Conservation (phyloP, 2,113 vertebrate genomes). For the Benthochromis sp. region DNA sequence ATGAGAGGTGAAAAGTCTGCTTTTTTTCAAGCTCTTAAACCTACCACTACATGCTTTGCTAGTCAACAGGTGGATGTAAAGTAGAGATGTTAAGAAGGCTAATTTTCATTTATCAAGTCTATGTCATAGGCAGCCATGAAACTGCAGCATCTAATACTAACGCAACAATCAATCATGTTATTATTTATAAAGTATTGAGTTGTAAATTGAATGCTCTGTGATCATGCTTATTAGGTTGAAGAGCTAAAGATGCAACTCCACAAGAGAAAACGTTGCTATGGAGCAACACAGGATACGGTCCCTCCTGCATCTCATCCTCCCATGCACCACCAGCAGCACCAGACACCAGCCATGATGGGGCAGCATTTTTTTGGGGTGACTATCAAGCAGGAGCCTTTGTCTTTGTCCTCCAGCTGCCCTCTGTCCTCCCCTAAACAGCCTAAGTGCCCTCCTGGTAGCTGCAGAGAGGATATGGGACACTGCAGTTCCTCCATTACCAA, state of each 20-base stretch:
- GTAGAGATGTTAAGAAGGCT: background rate
- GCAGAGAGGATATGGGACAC: constrained; percentile 70
- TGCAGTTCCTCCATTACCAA: constrained; percentile 63
- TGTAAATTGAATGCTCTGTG: background rate
- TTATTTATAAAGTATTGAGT: background rate
- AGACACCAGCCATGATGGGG: constrained; percentile 52
- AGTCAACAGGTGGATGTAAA: background rate
- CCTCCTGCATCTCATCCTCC: constrained; percentile 38
- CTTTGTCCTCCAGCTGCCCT: constrained; percentile 80
- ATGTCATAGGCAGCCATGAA: background rate
- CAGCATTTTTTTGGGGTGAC: constrained; percentile 79
- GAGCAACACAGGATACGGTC: constrained; percentile 56
- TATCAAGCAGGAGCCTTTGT: constrained; percentile 85
- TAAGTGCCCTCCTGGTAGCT: constrained; percentile 51
- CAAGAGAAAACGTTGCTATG: constrained; percentile 79
- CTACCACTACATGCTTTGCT: background rate
- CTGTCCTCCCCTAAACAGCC: constrained; percentile 77
- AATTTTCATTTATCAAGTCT: fast-evolving
- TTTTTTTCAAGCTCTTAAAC: background rate
- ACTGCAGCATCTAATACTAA: background rate
- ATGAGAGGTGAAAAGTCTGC: background rate
- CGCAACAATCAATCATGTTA: fast-evolving
- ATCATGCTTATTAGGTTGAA: constrained; percentile 74
- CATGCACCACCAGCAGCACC: constrained; percentile 57
- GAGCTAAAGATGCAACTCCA: constrained; percentile 92